phyloP scores from a whole-genome alignment of 2,797 vertebrate species.

The Eidolon dupreanum region DNA sequence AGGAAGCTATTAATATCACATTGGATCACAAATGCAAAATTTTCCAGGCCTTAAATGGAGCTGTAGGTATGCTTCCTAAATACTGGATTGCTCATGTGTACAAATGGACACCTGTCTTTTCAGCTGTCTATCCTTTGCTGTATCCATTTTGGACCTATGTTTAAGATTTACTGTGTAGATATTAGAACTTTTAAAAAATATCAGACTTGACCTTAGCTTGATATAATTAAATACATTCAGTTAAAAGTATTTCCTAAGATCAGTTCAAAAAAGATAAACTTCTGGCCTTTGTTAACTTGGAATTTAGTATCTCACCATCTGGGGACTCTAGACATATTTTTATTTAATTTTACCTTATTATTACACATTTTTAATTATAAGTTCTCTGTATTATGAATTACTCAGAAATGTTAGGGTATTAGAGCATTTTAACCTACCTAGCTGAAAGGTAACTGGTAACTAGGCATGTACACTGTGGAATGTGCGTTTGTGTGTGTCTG shows the following conservation, averaged over 20 bases:
- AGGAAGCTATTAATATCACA: slow-evolving; percentile 95
- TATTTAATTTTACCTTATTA: neutral
- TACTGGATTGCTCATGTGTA: neutral
- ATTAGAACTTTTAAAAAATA: neutral
- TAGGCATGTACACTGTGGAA: neutral
- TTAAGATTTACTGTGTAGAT: neutral
- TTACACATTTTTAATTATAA: neutral
- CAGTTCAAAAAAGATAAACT: neutral
- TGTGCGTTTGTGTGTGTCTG: neutral
- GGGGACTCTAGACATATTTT: neutral
- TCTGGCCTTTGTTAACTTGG: neutral
- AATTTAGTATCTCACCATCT: neutral
- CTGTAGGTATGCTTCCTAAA: slow-evolving; percentile 89
- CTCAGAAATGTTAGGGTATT: neutral
- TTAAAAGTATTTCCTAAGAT: neutral
- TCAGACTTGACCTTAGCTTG: neutral
- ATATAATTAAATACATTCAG: neutral
- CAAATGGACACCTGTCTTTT: neutral
- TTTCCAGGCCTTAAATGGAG: slow-evolving; percentile 98
- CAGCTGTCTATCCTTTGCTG: neutral
- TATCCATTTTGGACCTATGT: neutral
- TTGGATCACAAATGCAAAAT: slow-evolving; percentile 98
- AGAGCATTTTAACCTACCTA: neutral
- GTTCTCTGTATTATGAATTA: neutral
- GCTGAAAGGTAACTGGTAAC: neutral